These are phyloP conservation scores for Polylopha cassiicola DNA, from an alignment of 2,888 invertebrate genomes.

Conservation along the genomic window DNA sequence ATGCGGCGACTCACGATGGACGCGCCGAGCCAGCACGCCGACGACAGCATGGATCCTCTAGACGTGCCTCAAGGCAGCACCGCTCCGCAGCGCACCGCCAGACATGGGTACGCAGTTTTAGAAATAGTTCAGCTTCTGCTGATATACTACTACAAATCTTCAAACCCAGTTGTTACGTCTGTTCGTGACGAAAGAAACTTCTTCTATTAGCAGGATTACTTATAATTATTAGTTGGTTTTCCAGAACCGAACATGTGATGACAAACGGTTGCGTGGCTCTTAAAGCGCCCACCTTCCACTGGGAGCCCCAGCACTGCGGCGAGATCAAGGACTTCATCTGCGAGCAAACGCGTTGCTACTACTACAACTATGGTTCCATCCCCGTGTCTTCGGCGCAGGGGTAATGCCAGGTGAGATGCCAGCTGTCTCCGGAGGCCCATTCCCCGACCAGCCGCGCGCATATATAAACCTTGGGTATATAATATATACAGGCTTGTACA, in stretches of 20 bases:
- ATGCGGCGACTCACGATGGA: conserved; percentile 79
- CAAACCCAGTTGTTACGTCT: no score
- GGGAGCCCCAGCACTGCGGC: conserved; percentile 90
- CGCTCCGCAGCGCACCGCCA: conserved; percentile 86
- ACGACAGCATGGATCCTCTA: conserved; percentile 78
- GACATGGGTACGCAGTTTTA: conserved; percentile 78
- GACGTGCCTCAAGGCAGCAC: conserved; percentile 84
- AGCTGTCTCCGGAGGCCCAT: conserved; percentile 74
- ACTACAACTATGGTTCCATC: conserved; percentile 93
- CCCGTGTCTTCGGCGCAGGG: conserved; percentile 93
- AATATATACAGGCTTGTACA: conserved; percentile 12
- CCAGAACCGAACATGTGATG: conserved; percentile 75
- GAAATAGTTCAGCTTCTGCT: background rate
- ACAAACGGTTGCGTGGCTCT: conserved; percentile 86
- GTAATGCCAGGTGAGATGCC: conserved; percentile 89
- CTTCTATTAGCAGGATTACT: background rate
- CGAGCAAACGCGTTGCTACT: conserved; percentile 93
- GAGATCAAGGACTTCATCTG: conserved; percentile 92
- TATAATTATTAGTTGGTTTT: conserved; percentile 70
- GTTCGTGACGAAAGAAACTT: no score
- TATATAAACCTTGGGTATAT: conserved; percentile 12
- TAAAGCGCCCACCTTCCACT: conserved; percentile 85
- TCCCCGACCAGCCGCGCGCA: conserved; percentile 70
- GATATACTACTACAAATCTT: no score
- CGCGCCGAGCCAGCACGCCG: conserved; percentile 72